A percentile compares a stretch with the other conserved stretches of the same genome.
These are phyloP conservation scores for Stenodema calcarata DNA, from an alignment of 2,888 invertebrate species.

Conservation along the genomic window DNA sequence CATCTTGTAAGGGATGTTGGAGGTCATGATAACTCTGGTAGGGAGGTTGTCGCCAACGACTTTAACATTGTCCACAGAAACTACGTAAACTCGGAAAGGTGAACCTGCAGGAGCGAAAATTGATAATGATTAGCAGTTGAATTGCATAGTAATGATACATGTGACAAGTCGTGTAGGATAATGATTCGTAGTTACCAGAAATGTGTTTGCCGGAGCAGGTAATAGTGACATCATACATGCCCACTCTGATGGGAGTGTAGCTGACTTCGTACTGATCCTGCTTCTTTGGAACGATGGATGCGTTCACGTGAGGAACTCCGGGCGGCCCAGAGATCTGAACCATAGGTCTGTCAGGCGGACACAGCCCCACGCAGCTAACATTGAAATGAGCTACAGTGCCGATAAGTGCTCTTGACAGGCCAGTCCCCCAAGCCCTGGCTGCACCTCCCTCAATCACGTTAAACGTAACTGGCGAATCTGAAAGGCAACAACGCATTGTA, in stretches of 20 bases:
- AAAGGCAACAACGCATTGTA: background rate
- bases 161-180: too few species aligned
- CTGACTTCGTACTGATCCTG: slow-evolving; percentile 79
- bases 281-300: slow-evolving; percentile 50
- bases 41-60: slow-evolving; percentile 84
- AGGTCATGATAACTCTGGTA: slow-evolving; percentile 55
- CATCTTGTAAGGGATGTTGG: slow-evolving; percentile 72
- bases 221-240: slow-evolving; percentile 87
- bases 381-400: slow-evolving; percentile 66
- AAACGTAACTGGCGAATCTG: slow-evolving; percentile 66
- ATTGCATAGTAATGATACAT: background rate
- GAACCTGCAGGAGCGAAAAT: slow-evolving; percentile 63
- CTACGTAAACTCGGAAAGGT: slow-evolving; percentile 71
- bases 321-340: slow-evolving; percentile 68
- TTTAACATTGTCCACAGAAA: slow-evolving; percentile 74
- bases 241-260: slow-evolving; percentile 90
- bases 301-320: slow-evolving; percentile 60
- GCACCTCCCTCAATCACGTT: slow-evolving; percentile 68
- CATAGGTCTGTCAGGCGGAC: slow-evolving; percentile 60
- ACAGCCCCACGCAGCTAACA: slow-evolving; percentile 59
- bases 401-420: slow-evolving; percentile 65
- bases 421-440: slow-evolving; percentile 69
- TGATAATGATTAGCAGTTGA: too few species aligned
- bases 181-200: slow-evolving; percentile 73
- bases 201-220: slow-evolving; percentile 65